Conservation (phyloP, 2,888 invertebrate species). For the Chymomyza amoena region DNA sequence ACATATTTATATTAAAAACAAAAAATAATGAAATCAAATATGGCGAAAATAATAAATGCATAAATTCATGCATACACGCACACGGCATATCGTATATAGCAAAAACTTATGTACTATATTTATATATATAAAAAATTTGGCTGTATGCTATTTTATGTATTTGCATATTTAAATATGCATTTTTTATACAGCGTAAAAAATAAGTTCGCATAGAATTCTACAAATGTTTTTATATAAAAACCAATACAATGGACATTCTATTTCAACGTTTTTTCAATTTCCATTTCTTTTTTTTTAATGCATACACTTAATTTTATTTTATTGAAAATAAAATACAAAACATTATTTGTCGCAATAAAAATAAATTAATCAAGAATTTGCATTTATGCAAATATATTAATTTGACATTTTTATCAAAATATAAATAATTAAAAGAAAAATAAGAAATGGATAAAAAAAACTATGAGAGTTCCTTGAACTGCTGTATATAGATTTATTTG, state of each 20-base stretch:
- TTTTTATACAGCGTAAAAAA: conserved; percentile 18
- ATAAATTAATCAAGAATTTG: not conserved
- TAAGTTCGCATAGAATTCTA: not conserved
- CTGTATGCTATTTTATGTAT: conserved; percentile 32
- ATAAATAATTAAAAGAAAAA: not conserved
- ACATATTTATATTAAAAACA: conserved; percentile 16
- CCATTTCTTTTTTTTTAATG: not conserved
- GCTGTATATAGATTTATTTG: too few species aligned
- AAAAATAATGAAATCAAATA: conserved; percentile 30
- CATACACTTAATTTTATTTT: not conserved
- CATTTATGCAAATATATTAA: not conserved
- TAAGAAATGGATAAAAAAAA: too few species aligned
- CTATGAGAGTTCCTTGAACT: too few species aligned
- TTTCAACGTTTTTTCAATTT: not conserved
- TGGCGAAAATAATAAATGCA: conserved; percentile 22
- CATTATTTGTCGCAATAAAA: not conserved
- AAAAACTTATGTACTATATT: not conserved
- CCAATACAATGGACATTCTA: not conserved
- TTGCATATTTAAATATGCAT: conserved; percentile 70
- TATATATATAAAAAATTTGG: not conserved
- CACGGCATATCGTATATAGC: too few species aligned
- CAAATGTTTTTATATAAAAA: not conserved
- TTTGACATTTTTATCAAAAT: conserved; percentile 1
- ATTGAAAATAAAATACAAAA: not conserved
- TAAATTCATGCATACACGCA: conserved; percentile 14